A percentile compares a stretch with the other conserved stretches of the same genome.
Evolutionary conservation across 2,797 vertebrate genomes (phyloP).

Genomic region (Chrysolophus pictus): DNA sequence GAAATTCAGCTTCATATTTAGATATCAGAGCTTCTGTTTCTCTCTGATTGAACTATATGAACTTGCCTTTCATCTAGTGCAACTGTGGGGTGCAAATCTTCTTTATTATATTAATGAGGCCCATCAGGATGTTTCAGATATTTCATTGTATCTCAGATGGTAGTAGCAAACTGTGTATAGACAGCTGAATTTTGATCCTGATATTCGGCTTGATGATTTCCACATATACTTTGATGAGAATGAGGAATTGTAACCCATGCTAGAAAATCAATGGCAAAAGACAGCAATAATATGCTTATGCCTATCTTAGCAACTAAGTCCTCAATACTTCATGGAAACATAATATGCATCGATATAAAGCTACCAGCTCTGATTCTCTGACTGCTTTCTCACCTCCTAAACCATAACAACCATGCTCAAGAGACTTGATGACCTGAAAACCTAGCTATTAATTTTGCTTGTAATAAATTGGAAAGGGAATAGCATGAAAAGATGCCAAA

Average conservation of each 20-base stretch:
- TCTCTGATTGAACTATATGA: background rate
- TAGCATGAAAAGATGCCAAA: background rate
- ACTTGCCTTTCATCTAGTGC: background rate
- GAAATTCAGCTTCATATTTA: background rate
- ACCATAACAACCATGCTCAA: background rate
- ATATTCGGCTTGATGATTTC: background rate
- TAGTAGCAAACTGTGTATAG: background rate
- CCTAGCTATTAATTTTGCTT: background rate
- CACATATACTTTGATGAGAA: background rate
- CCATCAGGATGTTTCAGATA: background rate
- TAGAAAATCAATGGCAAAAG: background rate
- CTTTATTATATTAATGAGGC: accelerated
- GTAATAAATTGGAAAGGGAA: background rate
- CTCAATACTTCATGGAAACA: background rate
- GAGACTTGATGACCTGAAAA: background rate
- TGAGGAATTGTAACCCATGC: background rate
- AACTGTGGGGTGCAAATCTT: background rate
- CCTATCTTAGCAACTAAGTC: background rate
- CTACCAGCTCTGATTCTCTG: background rate
- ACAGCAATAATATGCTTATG: background rate
- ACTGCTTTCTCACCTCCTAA: background rate
- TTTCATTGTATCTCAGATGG: background rate
- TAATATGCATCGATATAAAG: background rate
- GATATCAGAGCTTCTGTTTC: background rate
- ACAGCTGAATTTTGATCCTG: background rate